phyloP scores from a whole-genome alignment of 2,888 invertebrate species.

The Ectemnius continuus region DNA sequence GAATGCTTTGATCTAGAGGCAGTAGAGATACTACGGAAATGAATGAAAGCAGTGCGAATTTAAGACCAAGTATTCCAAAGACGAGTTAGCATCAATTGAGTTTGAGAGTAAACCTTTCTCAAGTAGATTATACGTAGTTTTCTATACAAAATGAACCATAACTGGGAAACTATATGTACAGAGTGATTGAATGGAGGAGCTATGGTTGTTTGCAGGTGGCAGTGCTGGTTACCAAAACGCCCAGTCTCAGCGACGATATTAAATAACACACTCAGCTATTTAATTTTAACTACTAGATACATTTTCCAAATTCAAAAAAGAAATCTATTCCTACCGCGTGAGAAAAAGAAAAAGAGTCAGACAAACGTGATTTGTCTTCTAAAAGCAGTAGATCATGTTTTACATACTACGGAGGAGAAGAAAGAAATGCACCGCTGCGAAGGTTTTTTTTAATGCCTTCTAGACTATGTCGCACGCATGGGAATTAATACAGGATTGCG shows the following conservation, averaged over 20 bases:
- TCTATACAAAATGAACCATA: conserved; percentile 35
- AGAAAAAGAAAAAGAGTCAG: conserved; percentile 31
- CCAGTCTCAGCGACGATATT: conserved; percentile 73
- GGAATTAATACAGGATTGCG: conserved; percentile 24
- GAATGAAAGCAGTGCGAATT: background rate
- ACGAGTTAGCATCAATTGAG: background rate
- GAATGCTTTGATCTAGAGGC: background rate
- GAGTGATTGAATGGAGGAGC: conserved; percentile 69
- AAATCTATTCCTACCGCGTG: conserved; percentile 47
- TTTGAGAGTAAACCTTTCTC: conserved; percentile 1
- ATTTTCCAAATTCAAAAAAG: conserved; percentile 40
- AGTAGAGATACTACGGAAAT: conserved; percentile 7
- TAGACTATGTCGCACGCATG: conserved; percentile 53
- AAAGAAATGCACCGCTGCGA: conserved; percentile 11
- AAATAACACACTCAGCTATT: conserved; percentile 62
- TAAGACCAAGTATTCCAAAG: background rate
- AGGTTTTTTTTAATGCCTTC: conserved; percentile 14
- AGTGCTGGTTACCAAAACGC: conserved; percentile 75
- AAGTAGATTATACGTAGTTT: conserved; percentile 29
- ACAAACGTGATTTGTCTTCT: conserved; percentile 18
- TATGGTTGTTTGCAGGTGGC: conserved; percentile 74
- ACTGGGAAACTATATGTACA: conserved; percentile 45
- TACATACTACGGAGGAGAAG: background rate
- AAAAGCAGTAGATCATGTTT: conserved; percentile 14
- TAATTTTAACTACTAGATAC: conserved; percentile 59